phyloP scores from a whole-genome alignment of 2,888 invertebrate genomes.

The Eumerus sabulonum region DNA sequence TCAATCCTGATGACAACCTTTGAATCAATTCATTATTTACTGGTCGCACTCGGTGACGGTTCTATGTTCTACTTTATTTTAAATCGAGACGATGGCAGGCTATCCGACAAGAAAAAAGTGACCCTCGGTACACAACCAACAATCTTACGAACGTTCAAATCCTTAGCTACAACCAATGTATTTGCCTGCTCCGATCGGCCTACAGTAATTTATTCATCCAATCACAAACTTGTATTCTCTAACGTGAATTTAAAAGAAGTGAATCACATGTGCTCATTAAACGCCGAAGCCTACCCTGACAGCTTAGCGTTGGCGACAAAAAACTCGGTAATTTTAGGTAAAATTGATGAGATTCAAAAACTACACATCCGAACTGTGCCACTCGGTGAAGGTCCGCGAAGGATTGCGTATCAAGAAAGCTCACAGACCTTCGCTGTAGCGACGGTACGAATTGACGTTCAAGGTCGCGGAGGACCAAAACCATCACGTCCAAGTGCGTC shows the following conservation, averaged over 20 bases:
- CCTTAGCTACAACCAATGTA: conserved; percentile 95
- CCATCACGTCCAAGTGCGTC: conserved; percentile 87
- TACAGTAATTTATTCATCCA: conserved; percentile 99
- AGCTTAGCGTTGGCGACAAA: conserved; percentile 81
- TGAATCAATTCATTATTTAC: conserved; percentile 92
- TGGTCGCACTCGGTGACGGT: conserved; percentile 97
- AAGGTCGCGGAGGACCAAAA: conserved; percentile 86
- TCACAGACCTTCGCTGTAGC: conserved; percentile 97
- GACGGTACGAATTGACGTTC: conserved; percentile 92
- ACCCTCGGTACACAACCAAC: conserved; percentile 99
- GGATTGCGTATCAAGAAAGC: conserved; percentile 96
- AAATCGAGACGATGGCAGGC: conserved; percentile 85
- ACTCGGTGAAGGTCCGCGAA: conserved; percentile 94
- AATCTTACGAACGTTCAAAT: conserved; percentile 92
- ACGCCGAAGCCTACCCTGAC: conserved; percentile 96
- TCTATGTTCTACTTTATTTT: conserved; percentile 97
- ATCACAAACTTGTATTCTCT: conserved; percentile 98
- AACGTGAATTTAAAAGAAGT: conserved; percentile 97
- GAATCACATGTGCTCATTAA: conserved; percentile 98
- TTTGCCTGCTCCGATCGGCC: conserved; percentile 99
- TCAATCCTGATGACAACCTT: conserved; percentile 96
- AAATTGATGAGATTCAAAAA: conserved; percentile 99
- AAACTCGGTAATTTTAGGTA: conserved; percentile 88
- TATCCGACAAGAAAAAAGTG: conserved; percentile 95
- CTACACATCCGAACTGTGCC: conserved; percentile 97